A percentile compares a stretch with the other conserved stretches of the same genome.
Conservation (phyloP, 2,113 vertebrate species). For the Gavia stellata region DNA sequence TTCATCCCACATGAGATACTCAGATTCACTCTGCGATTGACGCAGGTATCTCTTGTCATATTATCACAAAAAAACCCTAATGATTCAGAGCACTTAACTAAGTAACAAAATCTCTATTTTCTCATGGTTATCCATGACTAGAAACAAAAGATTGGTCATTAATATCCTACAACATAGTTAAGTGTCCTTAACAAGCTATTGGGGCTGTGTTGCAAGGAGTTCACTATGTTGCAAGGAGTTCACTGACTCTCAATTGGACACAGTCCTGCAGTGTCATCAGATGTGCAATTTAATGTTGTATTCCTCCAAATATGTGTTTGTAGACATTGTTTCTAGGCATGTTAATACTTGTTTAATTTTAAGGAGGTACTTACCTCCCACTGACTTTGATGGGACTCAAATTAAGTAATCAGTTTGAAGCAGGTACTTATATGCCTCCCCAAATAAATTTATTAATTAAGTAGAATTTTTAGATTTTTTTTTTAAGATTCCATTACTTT, state of each 20-base stretch:
- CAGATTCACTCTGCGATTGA: background rate
- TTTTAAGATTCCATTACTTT: background rate
- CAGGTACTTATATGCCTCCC: background rate
- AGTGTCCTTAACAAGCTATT: background rate
- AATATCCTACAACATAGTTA: background rate
- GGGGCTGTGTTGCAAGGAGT: background rate
- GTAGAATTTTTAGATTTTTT: background rate
- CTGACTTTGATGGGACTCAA: background rate
- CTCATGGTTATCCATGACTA: background rate
- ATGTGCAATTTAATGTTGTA: background rate
- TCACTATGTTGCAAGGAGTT: background rate
- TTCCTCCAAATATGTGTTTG: background rate
- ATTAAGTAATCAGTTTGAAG: conserved; percentile 6
- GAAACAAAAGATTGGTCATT: background rate
- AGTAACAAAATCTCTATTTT: background rate
- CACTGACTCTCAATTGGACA: background rate
- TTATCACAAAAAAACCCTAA: background rate
- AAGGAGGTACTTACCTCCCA: background rate
- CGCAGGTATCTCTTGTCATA: background rate
- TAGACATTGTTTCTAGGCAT: background rate
- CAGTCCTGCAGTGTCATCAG: background rate
- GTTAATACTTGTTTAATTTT: background rate
- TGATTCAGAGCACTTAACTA: background rate
- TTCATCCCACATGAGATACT: background rate
- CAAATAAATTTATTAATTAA: background rate